These are phyloP conservation scores for Morone chrysops DNA, from an alignment of 2,113 vertebrate species.

Conservation along the genomic window DNA sequence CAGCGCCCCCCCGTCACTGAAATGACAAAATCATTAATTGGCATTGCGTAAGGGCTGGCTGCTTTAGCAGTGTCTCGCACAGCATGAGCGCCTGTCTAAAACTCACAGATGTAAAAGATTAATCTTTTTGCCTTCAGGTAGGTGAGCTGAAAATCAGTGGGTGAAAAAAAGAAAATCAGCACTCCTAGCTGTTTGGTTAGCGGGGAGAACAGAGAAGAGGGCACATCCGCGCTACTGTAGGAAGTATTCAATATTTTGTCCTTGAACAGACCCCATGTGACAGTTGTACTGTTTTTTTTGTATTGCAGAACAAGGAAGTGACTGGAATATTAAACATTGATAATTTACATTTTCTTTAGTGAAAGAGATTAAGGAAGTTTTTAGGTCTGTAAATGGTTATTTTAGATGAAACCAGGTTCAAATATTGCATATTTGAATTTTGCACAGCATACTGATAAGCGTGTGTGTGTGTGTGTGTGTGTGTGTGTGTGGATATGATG, in stretches of 20 bases:
- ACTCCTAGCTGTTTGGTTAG: slow-evolving; percentile 81
- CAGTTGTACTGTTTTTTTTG: slow-evolving; percentile 46
- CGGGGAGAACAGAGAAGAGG: slow-evolving; percentile 72
- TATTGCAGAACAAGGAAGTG: slow-evolving; percentile 39
- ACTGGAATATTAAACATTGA: slow-evolving; percentile 55
- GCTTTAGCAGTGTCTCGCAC: slow-evolving; percentile 87
- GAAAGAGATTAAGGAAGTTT: slow-evolving; percentile 25
- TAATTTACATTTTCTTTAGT: slow-evolving; percentile 42
- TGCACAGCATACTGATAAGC: neutral
- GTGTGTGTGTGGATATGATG: slow-evolving; percentile 34
- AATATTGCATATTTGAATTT: slow-evolving; percentile 40
- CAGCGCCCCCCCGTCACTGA: slow-evolving; percentile 84
- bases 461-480: neutral
- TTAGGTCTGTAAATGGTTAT: slow-evolving; percentile 38
- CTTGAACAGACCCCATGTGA: slow-evolving; percentile 78
- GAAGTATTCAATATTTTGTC: slow-evolving; percentile 77
- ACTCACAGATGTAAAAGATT: slow-evolving; percentile 89
- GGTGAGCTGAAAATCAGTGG: slow-evolving; percentile 85
- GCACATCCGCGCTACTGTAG: slow-evolving; percentile 62
- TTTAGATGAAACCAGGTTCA: slow-evolving; percentile 27
- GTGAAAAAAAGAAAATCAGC: slow-evolving; percentile 54
- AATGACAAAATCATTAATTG: slow-evolving; percentile 97
- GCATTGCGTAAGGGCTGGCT: slow-evolving; percentile 87
- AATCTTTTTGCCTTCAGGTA: slow-evolving; percentile 88
- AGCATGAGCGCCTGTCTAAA: slow-evolving; percentile 88